These are phyloP conservation scores for Dastarcus helophoroides DNA, from an alignment of 2,888 invertebrate species.

Conservation along the genomic window DNA sequence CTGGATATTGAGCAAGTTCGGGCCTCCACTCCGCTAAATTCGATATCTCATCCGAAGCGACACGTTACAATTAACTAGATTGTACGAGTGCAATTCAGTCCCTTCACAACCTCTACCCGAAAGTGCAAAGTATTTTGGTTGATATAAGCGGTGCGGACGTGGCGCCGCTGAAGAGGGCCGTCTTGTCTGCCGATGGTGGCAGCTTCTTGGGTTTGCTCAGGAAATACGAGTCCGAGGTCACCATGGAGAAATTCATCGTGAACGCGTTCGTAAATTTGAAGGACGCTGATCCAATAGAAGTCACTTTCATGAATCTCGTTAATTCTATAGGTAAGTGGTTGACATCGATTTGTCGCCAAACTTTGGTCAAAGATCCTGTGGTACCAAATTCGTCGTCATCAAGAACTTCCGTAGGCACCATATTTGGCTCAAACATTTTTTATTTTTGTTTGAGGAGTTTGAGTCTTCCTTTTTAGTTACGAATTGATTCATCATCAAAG, in stretches of 20 bases:
- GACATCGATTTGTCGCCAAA: too few species aligned
- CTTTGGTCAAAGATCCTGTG: too few species aligned
- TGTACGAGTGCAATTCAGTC: too few species aligned
- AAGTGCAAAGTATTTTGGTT: constrained; percentile 9
- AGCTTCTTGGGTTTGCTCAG: constrained; percentile 15
- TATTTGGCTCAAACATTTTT: too few species aligned
- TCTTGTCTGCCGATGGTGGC: constrained; percentile 12
- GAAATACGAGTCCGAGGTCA: constrained; percentile 14
- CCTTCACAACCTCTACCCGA: constrained; percentile 17
- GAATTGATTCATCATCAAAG: too few species aligned
- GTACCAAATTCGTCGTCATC: too few species aligned
- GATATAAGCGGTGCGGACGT: constrained; percentile 18
- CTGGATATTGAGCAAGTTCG: too few species aligned
- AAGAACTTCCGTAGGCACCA: too few species aligned
- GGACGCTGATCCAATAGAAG: too few species aligned
- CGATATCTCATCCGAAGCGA: constrained; percentile 7
- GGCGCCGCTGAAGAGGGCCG: constrained; percentile 12
- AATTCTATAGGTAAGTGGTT: constrained; percentile 18
- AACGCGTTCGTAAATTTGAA: constrained; percentile 19
- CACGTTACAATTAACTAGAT: too few species aligned
- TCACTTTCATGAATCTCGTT: constrained; percentile 13
- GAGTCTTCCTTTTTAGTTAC: background rate
- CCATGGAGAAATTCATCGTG: constrained; percentile 19
- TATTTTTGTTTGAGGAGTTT: background rate
- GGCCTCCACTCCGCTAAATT: too few species aligned